phyloP scores from a whole-genome alignment of 2,888 invertebrate species.

The Iselma pallidipennis region DNA sequence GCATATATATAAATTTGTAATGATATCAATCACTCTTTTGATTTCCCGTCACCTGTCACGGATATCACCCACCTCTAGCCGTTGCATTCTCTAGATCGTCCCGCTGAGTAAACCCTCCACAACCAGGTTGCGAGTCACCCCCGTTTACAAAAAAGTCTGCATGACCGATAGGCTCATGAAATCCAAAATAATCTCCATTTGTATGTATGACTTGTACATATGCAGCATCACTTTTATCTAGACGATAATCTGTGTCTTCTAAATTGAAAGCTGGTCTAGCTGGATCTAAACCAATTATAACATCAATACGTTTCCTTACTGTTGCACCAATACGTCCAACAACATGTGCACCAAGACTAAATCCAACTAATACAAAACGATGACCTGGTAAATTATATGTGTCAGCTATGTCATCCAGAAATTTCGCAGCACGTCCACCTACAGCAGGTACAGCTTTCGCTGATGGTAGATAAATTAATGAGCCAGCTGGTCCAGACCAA shows the following conservation, averaged over 20 bases:
- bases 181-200: slow-evolving; percentile 13
- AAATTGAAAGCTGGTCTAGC: slow-evolving; percentile 37
- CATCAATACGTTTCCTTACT: slow-evolving; percentile 33
- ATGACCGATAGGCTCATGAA: slow-evolving; percentile 8
- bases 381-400: slow-evolving; percentile 28
- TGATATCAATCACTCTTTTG: too few relatives aligned
- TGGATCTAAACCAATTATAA: slow-evolving; percentile 46
- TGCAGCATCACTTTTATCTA: slow-evolving; percentile 41
- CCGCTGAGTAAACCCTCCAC: slow-evolving; percentile 3
- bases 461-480: slow-evolving; percentile 31
- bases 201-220: slow-evolving; percentile 45
- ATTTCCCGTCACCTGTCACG: too few relatives aligned
- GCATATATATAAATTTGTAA: too few relatives aligned
- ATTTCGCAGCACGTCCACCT: slow-evolving; percentile 38
- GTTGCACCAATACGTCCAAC: slow-evolving; percentile 40
- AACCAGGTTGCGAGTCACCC: slow-evolving; percentile 14
- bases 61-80: too few relatives aligned
- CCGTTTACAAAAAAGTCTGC: slow-evolving; percentile 17
- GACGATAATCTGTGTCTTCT: slow-evolving; percentile 30
- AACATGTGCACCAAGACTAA: slow-evolving; percentile 46
- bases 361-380: slow-evolving; percentile 37
- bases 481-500: slow-evolving; percentile 42
- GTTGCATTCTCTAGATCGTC: neutral
- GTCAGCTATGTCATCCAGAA: slow-evolving; percentile 34
- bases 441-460: slow-evolving; percentile 31